These are phyloP conservation scores for Triplophysa bombifrons DNA, from an alignment of 2,797 vertebrate genomes.

Conservation along the genomic window DNA sequence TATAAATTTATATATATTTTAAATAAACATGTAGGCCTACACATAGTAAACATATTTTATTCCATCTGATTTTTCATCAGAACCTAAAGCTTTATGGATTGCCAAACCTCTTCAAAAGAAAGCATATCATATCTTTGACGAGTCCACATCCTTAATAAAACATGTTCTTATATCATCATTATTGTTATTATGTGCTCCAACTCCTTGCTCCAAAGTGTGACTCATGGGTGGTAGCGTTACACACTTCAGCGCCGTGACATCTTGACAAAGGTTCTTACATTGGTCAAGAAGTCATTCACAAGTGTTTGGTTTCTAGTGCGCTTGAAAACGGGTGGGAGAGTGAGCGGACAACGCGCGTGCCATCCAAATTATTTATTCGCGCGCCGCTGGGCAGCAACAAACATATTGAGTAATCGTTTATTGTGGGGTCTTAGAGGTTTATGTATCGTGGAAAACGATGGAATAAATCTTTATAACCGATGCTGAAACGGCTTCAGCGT, in stretches of 20 bases:
- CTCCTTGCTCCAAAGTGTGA: not conserved
- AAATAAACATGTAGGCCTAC: not conserved
- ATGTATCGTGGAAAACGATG: constrained; percentile 52
- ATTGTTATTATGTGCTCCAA: constrained; percentile 4
- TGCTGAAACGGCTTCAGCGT: constrained; percentile 31
- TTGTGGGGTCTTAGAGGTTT: constrained; percentile 56
- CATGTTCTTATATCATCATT: not conserved
- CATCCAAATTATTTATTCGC: constrained; percentile 10
- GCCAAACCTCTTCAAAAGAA: not conserved
- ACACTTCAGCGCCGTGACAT: not conserved
- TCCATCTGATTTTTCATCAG: not conserved
- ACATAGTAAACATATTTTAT: not conserved
- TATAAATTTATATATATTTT: not conserved
- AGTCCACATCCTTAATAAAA: not conserved
- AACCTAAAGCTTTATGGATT: not conserved
- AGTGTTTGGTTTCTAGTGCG: not conserved
- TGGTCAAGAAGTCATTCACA: constrained; percentile 13
- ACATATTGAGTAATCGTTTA: constrained; percentile 55
- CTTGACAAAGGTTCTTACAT: not conserved
- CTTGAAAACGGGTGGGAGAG: constrained; percentile 6
- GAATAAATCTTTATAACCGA: constrained; percentile 53
- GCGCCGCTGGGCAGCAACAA: constrained; percentile 30
- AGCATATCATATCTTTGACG: not conserved
- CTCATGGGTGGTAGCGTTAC: not conserved
- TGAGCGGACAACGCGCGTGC: constrained; percentile 20